Conservation (phyloP, 1,140 invertebrate genomes). For the Mya arenaria region DNA sequence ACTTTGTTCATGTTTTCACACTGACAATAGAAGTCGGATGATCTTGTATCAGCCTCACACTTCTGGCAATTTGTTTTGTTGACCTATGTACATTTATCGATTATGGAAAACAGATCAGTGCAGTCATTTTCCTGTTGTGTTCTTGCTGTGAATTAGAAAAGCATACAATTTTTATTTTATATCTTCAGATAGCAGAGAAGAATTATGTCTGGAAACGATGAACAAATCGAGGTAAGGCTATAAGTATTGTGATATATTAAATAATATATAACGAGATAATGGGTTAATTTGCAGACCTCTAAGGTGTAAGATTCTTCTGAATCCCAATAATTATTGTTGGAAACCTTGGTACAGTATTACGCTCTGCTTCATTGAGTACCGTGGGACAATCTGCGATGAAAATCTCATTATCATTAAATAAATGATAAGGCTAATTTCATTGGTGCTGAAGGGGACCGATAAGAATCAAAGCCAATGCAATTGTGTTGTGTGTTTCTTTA, state of each 20-base stretch:
- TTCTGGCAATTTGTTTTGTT: neutral
- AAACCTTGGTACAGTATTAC: neutral
- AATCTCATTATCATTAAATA: neutral
- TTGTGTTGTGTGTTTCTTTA: too few species aligned
- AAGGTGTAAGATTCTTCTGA: neutral
- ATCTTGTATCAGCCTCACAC: neutral
- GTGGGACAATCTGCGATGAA: neutral
- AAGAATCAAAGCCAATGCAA: too few species aligned
- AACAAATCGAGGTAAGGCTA: conserved; percentile 46
- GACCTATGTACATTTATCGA: too few species aligned
- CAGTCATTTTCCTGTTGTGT: neutral
- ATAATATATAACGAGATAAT: neutral
- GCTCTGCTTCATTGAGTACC: neutral
- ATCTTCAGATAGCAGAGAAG: neutral
- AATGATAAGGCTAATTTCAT: too few species aligned
- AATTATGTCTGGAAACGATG: conserved; percentile 48
- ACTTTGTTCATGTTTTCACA: too few species aligned
- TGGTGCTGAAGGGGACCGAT: too few species aligned
- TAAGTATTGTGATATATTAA: neutral
- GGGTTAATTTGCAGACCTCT: neutral
- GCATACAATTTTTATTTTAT: neutral
- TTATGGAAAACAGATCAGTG: neutral
- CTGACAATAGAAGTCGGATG: neutral
- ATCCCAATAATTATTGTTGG: neutral
- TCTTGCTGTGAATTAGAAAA: neutral